These are phyloP conservation scores for Malurus leucopterus DNA, from an alignment of 2,797 vertebrate genomes.

Conservation along the genomic window DNA sequence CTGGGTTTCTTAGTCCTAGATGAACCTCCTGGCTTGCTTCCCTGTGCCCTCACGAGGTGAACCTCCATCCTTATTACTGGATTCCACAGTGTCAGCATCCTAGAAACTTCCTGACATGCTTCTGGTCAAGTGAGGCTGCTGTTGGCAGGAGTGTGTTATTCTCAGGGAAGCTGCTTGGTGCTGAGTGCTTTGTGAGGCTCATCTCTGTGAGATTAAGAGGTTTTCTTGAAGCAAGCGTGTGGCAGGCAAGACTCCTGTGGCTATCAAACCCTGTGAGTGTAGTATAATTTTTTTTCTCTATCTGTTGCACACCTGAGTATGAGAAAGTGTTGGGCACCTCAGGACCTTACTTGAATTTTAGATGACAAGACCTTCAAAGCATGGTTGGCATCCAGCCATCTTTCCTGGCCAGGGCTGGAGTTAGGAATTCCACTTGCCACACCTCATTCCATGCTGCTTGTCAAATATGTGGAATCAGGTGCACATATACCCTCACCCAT, in stretches of 20 bases:
- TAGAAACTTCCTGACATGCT: not conserved
- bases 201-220: not conserved
- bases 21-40: not conserved
- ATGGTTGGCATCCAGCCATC: not conserved
- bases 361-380: not conserved
- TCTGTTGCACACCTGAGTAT: not conserved
- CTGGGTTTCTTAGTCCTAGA: not conserved
- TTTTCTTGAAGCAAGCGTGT: not conserved
- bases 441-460: slow-evolving; percentile 14
- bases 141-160: not conserved
- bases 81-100: not conserved
- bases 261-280: not conserved
- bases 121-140: not conserved
- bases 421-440: not conserved
- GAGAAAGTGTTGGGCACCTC: not conserved
- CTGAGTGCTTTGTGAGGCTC: not conserved
- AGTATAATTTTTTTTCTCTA: not conserved
- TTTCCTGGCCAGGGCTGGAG: not conserved
- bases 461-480: not conserved
- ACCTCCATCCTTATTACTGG: not conserved
- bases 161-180: accelerated
- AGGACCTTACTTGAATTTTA: not conserved
- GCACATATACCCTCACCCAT: not conserved
- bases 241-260: not conserved
- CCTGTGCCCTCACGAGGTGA: not conserved